A percentile compares a stretch with the other conserved stretches of the same genome.
Evolutionary conservation across 2,888 invertebrate species (phyloP).

Genomic region (Strigamia maritima): DNA sequence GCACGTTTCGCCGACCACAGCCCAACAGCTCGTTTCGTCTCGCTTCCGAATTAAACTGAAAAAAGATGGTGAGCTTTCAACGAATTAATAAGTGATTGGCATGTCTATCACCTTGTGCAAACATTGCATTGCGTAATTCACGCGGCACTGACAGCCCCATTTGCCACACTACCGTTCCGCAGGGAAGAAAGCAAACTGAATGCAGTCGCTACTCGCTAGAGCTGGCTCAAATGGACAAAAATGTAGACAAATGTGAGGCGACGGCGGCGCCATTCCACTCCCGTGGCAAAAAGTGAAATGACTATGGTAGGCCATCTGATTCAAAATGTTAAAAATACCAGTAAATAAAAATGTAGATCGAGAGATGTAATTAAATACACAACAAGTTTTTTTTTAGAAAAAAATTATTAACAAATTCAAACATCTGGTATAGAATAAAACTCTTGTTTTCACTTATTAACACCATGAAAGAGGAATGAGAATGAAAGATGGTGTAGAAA

Average conservation of each 20-base stretch:
- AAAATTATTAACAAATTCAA: conserved; percentile 1
- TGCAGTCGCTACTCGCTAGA: background rate
- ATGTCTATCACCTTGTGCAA: conserved; percentile 34
- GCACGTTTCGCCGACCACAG: background rate
- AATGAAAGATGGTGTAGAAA: background rate
- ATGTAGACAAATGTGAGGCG: background rate
- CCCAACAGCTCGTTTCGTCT: background rate
- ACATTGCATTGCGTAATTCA: conserved; percentile 29
- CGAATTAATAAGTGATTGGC: conserved; percentile 35
- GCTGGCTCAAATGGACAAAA: background rate
- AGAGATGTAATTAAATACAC: background rate
- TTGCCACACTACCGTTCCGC: conserved; percentile 7
- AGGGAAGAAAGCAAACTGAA: background rate
- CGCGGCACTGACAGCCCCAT: conserved; percentile 25
- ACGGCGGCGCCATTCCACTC: background rate
- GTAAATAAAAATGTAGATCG: background rate
- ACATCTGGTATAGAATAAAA: conserved; percentile 5
- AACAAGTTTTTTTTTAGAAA: background rate
- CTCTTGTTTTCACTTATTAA: background rate
- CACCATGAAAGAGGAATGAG: background rate
- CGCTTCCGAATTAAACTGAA: background rate
- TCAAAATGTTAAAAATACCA: background rate
- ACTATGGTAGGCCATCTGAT: background rate
- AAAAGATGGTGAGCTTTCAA: background rate
- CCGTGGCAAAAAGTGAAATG: background rate